A percentile compares a stretch with the other conserved stretches of the same genome.
phyloP scores from a whole-genome alignment of 2,888 invertebrate species.

The Uloborus plumipes region DNA sequence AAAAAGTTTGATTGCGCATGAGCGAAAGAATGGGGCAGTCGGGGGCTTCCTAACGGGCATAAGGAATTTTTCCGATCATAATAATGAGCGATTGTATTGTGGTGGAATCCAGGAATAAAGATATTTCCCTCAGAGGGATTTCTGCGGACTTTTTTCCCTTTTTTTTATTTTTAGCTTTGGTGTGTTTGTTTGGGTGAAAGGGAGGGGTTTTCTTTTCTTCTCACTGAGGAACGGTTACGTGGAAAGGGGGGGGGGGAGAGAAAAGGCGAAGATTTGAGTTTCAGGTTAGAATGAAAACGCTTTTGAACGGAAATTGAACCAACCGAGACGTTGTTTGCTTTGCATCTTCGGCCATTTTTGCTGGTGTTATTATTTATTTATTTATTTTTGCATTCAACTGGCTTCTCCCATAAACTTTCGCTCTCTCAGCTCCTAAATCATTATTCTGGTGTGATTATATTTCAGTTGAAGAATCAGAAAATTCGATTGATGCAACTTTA shows the following conservation, averaged over 20 bases:
- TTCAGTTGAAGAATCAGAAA: background rate
- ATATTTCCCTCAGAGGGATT: constrained; percentile 58
- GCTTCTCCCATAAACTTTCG: background rate
- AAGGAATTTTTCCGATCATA: constrained; percentile 63
- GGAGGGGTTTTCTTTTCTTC: background rate
- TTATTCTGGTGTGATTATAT: constrained; percentile 3
- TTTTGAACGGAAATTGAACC: constrained; percentile 62
- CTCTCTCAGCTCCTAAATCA: background rate
- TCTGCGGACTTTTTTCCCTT: constrained; percentile 23
- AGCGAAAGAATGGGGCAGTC: constrained; percentile 8
- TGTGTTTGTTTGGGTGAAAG: constrained; percentile 49
- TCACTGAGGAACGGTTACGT: no score
- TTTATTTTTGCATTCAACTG: no score
- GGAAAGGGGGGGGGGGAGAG: background rate
- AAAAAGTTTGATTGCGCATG: constrained; percentile 36
- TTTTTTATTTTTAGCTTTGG: constrained; percentile 30
- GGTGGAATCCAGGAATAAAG: constrained; percentile 61
- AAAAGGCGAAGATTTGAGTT: constrained; percentile 49
- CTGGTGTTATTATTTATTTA: no score
- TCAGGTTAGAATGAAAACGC: constrained; percentile 58
- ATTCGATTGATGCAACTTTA: no score
- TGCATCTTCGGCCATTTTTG: constrained; percentile 30
- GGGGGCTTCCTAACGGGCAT: constrained; percentile 51
- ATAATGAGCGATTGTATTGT: constrained; percentile 64
- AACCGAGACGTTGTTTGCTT: constrained; percentile 51